Evolutionary conservation across 2,888 invertebrate genomes (phyloP), one percentile per base, ranked within the genome.

Genomic region (Priapulus caudatus): DNA sequence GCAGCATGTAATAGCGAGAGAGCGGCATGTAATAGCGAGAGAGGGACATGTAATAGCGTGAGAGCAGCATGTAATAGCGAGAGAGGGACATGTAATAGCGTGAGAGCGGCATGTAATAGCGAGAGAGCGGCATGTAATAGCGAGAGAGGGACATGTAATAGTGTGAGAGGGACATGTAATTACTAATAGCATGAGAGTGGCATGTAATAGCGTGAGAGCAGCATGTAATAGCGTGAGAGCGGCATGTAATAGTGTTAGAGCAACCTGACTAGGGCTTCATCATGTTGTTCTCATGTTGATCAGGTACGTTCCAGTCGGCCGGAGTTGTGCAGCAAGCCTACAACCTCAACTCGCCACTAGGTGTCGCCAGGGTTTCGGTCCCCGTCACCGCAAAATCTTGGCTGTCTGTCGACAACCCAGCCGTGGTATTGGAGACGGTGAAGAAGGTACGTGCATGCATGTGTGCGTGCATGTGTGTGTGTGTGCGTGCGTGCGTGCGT

Each of bases 381-480:
- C 33, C 10, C n/a, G 33, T 33, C 33, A 10, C n/a, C n/a, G 10
- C 10, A 4, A 15, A 23, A 4, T 4, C 20, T 53, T 66, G 59
- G 61, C 64, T 70, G 50, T 54, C 55, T 47, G 55, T 72, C 3
- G 62, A 64, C 49, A 59, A 63, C 15, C 53, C 60, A 4, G 67
- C 67, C 18, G 67, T 72, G 19, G 59, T 73, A 45, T 55, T 73
- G 20, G 69, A 71, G 48, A 65, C 71, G 4, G 62, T 72, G 2
- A 73, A 73, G 62, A 64, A 65, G 63, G 67, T 67, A 50, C 54
- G 60, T 50, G 58, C 1, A 50, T 72, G 3, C 63, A 72, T 1
- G 55, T 72, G 43, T 58, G 74, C 20, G 52, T 74, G 51, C 72
- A 72, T 57, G 74, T 74, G 57, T n/a, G n/a, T n/a, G n/a, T n/a